phyloP scores from a whole-genome alignment of 1,140 invertebrate species.

The Temnothorax curvispinosus region DNA sequence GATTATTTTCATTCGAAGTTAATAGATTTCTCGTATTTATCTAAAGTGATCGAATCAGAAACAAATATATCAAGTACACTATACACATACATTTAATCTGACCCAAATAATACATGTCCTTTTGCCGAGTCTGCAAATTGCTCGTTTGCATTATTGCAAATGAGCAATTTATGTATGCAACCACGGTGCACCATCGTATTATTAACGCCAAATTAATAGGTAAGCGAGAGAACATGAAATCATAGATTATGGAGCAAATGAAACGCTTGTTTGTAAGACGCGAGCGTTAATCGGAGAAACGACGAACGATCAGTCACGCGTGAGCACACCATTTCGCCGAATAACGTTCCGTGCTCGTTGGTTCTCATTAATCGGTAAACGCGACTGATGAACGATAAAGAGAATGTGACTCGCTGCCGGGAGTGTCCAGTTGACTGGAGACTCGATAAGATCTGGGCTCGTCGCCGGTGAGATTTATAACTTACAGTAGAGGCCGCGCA shows the following conservation, averaged over 20 bases:
- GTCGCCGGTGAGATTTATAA: constrained; percentile 38
- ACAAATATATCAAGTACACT: too few species aligned
- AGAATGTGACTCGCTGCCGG: neutral
- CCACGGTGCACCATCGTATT: neutral
- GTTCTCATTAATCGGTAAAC: constrained; percentile 42
- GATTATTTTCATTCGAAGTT: too few species aligned
- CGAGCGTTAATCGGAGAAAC: too few species aligned
- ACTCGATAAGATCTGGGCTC: constrained; percentile 33
- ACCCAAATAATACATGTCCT: neutral
- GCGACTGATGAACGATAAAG: constrained; percentile 38
- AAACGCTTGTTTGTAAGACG: constrained; percentile 19
- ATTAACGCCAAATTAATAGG: constrained; percentile 15
- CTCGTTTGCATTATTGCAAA: neutral
- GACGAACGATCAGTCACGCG: neutral
- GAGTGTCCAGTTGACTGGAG: constrained; percentile 36
- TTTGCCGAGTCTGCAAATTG: neutral
- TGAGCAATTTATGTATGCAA: too few species aligned
- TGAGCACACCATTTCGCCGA: constrained; percentile 11
- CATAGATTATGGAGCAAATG: neutral
- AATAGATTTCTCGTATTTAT: too few species aligned
- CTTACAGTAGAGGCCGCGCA: neutral
- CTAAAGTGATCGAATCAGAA: too few species aligned
- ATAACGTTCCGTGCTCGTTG: constrained; percentile 22
- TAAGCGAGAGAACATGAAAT: neutral
- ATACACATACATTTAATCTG: too few species aligned